Base-by-base conservation (phyloP, 2,797 vertebrate species). In the Tinamus major region DNA sequence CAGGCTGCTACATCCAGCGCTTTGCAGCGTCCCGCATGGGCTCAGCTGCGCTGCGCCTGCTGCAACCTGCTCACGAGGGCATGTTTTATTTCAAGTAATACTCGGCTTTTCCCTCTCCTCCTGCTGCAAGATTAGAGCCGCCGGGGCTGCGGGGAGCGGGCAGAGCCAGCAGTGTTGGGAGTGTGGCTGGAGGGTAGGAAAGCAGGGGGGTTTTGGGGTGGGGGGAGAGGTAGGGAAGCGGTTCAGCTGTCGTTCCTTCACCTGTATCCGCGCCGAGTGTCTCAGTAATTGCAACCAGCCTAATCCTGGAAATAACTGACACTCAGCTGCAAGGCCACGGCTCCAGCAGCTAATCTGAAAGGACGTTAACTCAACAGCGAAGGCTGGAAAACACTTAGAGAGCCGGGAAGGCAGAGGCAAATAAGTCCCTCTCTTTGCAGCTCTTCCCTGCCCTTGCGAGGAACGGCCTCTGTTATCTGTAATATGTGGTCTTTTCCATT, bases 291-390 rank as follows among this genome's bases (percentile, higher is more conserved):
- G 80, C 51, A 18, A 44, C 20, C 49, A 65, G 46, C 49, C 64
- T 82, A 69, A 70, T 53, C 56, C 61, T 78, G 75, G 69, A 44
- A 59, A 56, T 72, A 33, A 53, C 62, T 58, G 67, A 37, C 31
- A 21, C 37, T 81, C 77, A 39, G 41, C 41, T 82, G 75, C 1
- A 24, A 55, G 44, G 39, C 64, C 56, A 62, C 0, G 0, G 78
- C 68, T 48, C 17, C 70, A 63, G 74, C 59, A 75, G 58, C 90
- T 79, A 29, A 3, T 71, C 48, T 77, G 49, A 48, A 63, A 44
- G 46, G 62, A 75, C 0, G 0, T 6, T 10, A 23, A 56, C 53
- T 85, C 1, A 0, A 8, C 29, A 68, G 84, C 29, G 3, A 27
- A 42, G 80, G 42, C 67, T 68, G 67, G 79, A 31, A 42, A 37